phyloP scores from a whole-genome alignment of 2,888 invertebrate species.

The Colostygia pectinataria region DNA sequence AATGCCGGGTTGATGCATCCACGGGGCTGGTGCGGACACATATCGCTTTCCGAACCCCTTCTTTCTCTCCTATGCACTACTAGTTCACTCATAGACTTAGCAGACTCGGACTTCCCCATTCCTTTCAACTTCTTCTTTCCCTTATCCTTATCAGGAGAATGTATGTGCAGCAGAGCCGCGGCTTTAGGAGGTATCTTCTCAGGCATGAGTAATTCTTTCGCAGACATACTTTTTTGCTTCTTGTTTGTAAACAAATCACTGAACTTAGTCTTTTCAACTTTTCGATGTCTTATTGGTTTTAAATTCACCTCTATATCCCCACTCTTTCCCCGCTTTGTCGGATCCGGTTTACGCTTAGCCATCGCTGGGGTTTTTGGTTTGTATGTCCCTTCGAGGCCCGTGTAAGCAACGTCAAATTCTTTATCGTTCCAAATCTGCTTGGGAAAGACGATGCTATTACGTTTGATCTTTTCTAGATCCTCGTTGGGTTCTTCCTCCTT shows the following conservation, averaged over 20 bases:
- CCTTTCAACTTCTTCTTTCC: slow-evolving; percentile 66
- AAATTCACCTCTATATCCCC: slow-evolving; percentile 72
- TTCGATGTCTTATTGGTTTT: slow-evolving; percentile 65
- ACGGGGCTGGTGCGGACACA: slow-evolving; percentile 56
- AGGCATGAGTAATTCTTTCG: slow-evolving; percentile 74
- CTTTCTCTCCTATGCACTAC: slow-evolving; percentile 59
- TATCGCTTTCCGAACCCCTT: slow-evolving; percentile 76
- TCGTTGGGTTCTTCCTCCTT: slow-evolving; percentile 67
- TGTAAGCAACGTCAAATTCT: slow-evolving; percentile 69
- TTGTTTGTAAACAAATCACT: slow-evolving; percentile 76
- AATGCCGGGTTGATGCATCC: slow-evolving; percentile 76
- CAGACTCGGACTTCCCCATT: slow-evolving; percentile 70
- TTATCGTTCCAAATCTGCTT: slow-evolving; percentile 73
- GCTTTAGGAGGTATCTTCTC: slow-evolving; percentile 84
- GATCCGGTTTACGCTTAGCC: slow-evolving; percentile 69
- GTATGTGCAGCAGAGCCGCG: slow-evolving; percentile 84
- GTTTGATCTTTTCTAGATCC: slow-evolving; percentile 61
- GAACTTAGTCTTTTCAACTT: slow-evolving; percentile 73
- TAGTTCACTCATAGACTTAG: slow-evolving; percentile 61
- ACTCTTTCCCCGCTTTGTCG: slow-evolving; percentile 62
- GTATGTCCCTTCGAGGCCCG: slow-evolving; percentile 75
- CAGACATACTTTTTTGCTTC: slow-evolving; percentile 70
- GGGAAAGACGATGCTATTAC: slow-evolving; percentile 63
- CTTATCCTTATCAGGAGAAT: slow-evolving; percentile 67
- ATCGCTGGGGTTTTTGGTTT: slow-evolving; percentile 74